Conservation (phyloP, 2,888 invertebrate species). For the Eulithis testata region DNA sequence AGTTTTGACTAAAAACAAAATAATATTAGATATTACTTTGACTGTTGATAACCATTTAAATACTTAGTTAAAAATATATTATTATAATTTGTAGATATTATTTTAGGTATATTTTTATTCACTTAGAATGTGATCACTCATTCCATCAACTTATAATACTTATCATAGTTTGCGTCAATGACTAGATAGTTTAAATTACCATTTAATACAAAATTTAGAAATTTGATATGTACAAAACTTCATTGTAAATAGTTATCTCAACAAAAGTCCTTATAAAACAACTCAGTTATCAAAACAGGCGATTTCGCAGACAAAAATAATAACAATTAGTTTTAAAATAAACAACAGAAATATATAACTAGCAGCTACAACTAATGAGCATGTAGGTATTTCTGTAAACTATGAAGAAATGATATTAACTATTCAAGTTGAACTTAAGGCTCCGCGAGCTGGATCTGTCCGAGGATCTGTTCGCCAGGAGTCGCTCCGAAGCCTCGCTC, state of each 20-base stretch:
- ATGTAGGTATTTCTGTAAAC: constrained; percentile 46
- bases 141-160: neutral
- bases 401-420: constrained; percentile 69
- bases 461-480: constrained; percentile 82
- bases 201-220: constrained; percentile 30
- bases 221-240: constrained; percentile 45
- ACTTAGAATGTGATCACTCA: neutral
- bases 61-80: neutral
- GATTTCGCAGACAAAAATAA: constrained; percentile 4
- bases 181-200: constrained; percentile 36
- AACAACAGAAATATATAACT: constrained; percentile 31
- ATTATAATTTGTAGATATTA: neutral
- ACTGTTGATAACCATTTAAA: neutral
- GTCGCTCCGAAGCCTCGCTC: constrained; percentile 82
- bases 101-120: neutral
- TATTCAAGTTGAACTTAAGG: constrained; percentile 83
- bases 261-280: constrained; percentile 3
- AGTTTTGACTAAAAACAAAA: neutral
- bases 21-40: neutral
- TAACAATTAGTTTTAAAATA: constrained; percentile 10
- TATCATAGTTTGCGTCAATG: constrained; percentile 13
- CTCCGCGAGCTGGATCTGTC: constrained; percentile 88
- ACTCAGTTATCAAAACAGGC: neutral
- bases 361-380: constrained; percentile 69
- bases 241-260: constrained; percentile 33